Conservation (phyloP, 2,113 vertebrate species). For the Oxygymnocypris stewartii region DNA sequence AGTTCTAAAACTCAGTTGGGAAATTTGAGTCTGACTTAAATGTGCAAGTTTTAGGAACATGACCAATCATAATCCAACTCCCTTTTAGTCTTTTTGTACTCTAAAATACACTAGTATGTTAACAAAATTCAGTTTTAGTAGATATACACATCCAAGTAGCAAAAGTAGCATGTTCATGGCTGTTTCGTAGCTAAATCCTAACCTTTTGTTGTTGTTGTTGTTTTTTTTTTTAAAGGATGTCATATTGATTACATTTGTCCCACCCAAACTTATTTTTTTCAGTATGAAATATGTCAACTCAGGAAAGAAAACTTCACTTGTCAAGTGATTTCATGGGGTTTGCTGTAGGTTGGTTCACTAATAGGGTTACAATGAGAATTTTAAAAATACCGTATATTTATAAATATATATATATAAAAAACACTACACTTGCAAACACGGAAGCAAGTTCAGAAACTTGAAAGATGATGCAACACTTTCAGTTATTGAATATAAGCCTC, state of each 20-base stretch:
- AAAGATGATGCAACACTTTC: background rate
- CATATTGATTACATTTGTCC: background rate
- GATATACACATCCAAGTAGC: too few species aligned
- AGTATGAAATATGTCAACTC: background rate
- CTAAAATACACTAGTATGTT: too few species aligned
- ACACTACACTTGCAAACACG: background rate
- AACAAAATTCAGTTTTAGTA: too few species aligned
- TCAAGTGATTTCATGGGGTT: background rate
- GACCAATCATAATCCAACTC: background rate
- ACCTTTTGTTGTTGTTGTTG: too few species aligned
- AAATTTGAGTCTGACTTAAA: background rate
- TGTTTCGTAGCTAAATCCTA: too few species aligned
- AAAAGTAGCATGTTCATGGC: too few species aligned
- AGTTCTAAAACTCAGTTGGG: background rate
- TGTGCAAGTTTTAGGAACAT: background rate
- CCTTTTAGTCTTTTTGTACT: background rate
- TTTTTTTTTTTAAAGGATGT: too few species aligned
- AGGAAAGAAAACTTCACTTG: background rate
- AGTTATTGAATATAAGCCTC: background rate
- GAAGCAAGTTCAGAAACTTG: conserved; percentile 10
- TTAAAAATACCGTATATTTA: background rate
- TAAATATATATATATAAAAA: too few species aligned
- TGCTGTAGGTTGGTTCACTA: background rate
- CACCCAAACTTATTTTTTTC: background rate
- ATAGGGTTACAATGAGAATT: background rate